Base-by-base conservation (phyloP, 2,113 vertebrate species). In the Gymnogyps californianus region DNA sequence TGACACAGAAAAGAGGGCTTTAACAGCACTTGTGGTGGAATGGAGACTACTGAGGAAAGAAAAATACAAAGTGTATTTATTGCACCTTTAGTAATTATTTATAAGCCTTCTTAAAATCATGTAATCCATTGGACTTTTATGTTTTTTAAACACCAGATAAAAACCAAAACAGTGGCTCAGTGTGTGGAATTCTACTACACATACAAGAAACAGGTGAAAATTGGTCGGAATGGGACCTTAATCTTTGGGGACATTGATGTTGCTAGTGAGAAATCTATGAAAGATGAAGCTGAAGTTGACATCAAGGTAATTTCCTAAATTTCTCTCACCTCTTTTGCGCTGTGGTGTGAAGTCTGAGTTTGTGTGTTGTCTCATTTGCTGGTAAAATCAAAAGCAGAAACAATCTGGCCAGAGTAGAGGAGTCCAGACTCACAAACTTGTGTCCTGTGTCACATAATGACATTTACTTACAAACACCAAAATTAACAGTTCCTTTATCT, bases 101-200 rank as follows among this genome's bases (percentile, higher is more conserved):
- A 6, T 66, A 91, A 72, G 24, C 20, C 6, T 49, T 72, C 55
- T 85, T 61, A 46, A 91, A 82, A 49, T 59, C 6, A 16, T 36
- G 10, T 65, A 75, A 82, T 84, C 14, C 24, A 36, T 36, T 79
- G 70, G n/a, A 82, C 28, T 61, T 65, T 2, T 20, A 9, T 91
- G n/a, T 42, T 77, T 88, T 89, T 88, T 89, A 22, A 95, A 95
- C 28, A 61, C 34, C 96, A 99, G 99, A 99, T 99, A 96, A 98
- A 98, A 98, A 99, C 99, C 47, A 99, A 99, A 98, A 99, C 99
- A 0, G 99, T 99, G 98, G 98, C 99, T 29, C 99, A 99, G 96
- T 99, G 99, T 47, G 99, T 99, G 89, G 99, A 99, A 97, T 99
- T 99, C 96, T 99, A 99, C 97, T 99, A 99, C 96, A 99, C 99